Evolutionary conservation across 2,113 vertebrate genomes (phyloP).

Genomic region (Chauna torquata): DNA sequence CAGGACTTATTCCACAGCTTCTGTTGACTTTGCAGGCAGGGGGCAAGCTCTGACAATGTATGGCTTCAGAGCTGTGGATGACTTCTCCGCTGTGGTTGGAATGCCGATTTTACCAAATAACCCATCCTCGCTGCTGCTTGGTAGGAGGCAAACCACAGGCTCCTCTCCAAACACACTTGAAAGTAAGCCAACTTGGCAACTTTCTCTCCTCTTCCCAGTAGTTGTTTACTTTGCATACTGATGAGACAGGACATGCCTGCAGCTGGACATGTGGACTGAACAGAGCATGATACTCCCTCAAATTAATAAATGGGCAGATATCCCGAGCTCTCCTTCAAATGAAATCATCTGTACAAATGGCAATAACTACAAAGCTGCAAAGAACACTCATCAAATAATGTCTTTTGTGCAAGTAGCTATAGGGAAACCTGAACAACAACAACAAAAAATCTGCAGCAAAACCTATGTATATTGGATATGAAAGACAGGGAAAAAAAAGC

Average conservation of each 20-base stretch:
- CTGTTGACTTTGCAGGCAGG: not conserved
- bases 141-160: not conserved
- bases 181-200: not conserved
- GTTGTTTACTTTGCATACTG: not conserved
- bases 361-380: not conserved
- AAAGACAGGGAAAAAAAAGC: not conserved
- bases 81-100: not conserved
- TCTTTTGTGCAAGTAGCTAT: not conserved
- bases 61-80: not conserved
- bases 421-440: not conserved
- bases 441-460: not conserved
- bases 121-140: not conserved
- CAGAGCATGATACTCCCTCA: not conserved
- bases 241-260: not conserved
- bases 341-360: not conserved
- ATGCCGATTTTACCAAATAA: not conserved
- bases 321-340: not conserved
- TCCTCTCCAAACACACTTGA: not conserved
- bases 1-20: not conserved
- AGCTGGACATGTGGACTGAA: not conserved
- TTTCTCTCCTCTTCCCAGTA: not conserved
- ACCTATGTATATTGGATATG: not conserved
- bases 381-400: rapidly evolving
- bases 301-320: not conserved
- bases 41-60: not conserved